These are phyloP conservation scores for Furcula furcula DNA, from an alignment of 2,888 invertebrate species.

Conservation along the genomic window DNA sequence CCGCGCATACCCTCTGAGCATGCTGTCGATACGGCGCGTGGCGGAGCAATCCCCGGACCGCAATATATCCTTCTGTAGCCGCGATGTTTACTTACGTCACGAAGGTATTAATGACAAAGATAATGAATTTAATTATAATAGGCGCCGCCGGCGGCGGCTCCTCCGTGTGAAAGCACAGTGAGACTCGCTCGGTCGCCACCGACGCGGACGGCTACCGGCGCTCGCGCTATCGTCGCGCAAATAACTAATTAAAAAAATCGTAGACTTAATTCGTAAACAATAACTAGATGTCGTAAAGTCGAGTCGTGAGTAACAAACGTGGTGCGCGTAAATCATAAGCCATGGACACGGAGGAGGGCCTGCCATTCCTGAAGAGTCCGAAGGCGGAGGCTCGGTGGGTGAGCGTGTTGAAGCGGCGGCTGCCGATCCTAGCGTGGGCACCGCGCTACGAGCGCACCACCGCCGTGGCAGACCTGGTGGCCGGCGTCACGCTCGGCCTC, in stretches of 20 bases:
- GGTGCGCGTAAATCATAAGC: background rate
- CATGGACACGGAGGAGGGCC: constrained; percentile 40
- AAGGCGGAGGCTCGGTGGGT: constrained; percentile 22
- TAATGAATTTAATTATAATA: constrained; percentile 34
- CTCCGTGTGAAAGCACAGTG: constrained; percentile 17
- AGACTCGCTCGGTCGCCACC: constrained; percentile 14
- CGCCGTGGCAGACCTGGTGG: constrained; percentile 90
- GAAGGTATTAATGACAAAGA: constrained; percentile 31
- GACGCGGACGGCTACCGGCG: constrained; percentile 6
- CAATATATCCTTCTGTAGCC: background rate
- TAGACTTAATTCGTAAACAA: constrained; percentile 2
- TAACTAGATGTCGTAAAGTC: background rate
- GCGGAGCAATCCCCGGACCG: no score
- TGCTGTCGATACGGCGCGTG: no score
- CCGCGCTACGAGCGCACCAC: constrained; percentile 85
- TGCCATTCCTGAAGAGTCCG: constrained; percentile 17
- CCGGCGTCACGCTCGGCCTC: constrained; percentile 93
- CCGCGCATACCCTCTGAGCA: no score
- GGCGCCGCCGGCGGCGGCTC: constrained; percentile 7
- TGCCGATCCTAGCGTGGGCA: constrained; percentile 85
- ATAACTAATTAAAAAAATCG: constrained; percentile 5
- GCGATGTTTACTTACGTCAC: constrained; percentile 24
- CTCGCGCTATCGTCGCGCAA: constrained; percentile 2
- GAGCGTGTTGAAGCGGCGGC: constrained; percentile 37
- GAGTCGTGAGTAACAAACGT: background rate